Evolutionary conservation across 2,888 invertebrate species (phyloP).

Genomic region (Watsonalla binaria): DNA sequence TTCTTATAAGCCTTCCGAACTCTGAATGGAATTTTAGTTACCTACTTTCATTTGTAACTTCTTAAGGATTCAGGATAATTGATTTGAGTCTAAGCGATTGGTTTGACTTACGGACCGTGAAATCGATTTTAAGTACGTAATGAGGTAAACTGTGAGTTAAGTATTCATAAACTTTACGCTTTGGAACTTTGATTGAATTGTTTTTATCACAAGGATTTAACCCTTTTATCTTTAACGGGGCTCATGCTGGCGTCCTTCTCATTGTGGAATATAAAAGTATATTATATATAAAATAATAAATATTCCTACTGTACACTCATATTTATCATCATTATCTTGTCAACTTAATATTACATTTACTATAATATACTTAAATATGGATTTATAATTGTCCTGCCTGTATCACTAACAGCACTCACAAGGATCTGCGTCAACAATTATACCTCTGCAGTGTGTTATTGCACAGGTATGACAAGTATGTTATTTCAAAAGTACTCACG

Average conservation of each 20-base stretch:
- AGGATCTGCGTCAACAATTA: background rate
- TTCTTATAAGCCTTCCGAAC: background rate
- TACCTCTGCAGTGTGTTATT: background rate
- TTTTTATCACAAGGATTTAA: background rate
- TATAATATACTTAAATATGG: too few relatives aligned
- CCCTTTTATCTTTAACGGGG: too few relatives aligned
- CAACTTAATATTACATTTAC: too few relatives aligned
- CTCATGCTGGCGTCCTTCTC: too few relatives aligned
- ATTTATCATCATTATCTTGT: too few relatives aligned
- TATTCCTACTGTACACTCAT: too few relatives aligned
- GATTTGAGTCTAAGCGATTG: background rate
- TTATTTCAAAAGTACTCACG: conserved; percentile 4
- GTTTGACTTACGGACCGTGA: background rate
- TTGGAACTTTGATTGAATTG: background rate
- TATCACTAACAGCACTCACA: background rate
- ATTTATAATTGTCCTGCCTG: too few relatives aligned
- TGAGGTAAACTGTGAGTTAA: background rate
- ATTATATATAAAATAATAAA: too few relatives aligned
- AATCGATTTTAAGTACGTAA: background rate
- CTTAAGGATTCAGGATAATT: background rate
- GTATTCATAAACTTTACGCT: background rate
- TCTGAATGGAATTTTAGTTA: background rate
- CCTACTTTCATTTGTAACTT: background rate
- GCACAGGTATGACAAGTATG: background rate
- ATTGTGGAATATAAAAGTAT: too few relatives aligned